Evolutionary conservation across 1,140 invertebrate species (phyloP).

Genomic region (Dendrolimus kikuchii): DNA sequence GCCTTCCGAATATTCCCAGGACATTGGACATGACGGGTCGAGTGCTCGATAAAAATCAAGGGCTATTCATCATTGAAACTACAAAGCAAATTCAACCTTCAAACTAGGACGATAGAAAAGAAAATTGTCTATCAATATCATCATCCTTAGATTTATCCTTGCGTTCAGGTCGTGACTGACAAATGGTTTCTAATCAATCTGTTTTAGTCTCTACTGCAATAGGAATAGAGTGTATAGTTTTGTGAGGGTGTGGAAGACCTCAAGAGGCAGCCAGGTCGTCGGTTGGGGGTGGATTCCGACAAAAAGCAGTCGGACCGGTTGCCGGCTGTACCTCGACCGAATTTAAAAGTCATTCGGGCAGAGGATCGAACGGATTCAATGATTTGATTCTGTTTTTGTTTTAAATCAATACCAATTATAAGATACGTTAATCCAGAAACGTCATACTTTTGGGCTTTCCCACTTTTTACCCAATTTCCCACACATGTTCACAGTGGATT

Average conservation of each 20-base stretch:
- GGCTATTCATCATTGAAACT: slow-evolving; percentile 34
- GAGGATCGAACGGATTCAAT: slow-evolving; percentile 31
- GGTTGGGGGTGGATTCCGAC: slow-evolving; percentile 51
- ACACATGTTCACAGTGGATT: too few relatives aligned
- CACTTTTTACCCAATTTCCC: too few relatives aligned
- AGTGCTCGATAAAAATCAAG: slow-evolving; percentile 62
- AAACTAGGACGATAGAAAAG: slow-evolving; percentile 8
- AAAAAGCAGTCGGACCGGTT: slow-evolving; percentile 57
- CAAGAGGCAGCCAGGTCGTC: slow-evolving; percentile 27
- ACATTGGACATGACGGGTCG: slow-evolving; percentile 63
- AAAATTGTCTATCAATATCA: slow-evolving; percentile 19
- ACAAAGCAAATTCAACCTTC: slow-evolving; percentile 19
- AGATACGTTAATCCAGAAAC: too few relatives aligned
- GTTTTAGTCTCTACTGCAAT: slow-evolving; percentile 3
- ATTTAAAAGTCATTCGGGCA: slow-evolving; percentile 29
- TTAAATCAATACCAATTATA: too few relatives aligned
- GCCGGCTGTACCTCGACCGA: slow-evolving; percentile 26
- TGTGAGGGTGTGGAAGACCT: slow-evolving; percentile 8
- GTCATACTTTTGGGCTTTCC: too few relatives aligned
- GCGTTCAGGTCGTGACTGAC: slow-evolving; percentile 53
- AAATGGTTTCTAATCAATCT: slow-evolving; percentile 12
- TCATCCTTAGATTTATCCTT: slow-evolving; percentile 53
- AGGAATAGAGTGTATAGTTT: slow-evolving; percentile 15
- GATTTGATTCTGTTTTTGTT: slow-evolving; percentile 43
- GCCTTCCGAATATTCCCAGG: slow-evolving; percentile 52